phyloP scores from a whole-genome alignment of 2,888 invertebrate genomes.

The Leptura quadrifasciata region DNA sequence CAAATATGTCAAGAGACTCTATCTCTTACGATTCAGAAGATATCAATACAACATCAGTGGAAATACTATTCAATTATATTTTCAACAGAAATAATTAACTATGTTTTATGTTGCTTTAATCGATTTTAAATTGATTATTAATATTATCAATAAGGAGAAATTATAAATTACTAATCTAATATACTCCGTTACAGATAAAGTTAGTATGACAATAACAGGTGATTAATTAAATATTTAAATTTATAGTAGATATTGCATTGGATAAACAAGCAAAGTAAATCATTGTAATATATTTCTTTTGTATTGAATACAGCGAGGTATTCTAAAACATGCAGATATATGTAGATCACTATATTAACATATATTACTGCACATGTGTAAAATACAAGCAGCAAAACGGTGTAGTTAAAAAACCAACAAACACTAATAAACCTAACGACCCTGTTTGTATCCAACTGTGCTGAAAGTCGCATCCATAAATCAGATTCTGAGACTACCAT shows the following conservation, averaged over 20 bases:
- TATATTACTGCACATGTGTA: constrained; percentile 50
- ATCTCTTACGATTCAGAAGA: too few relatives aligned
- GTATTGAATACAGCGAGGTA: constrained; percentile 35
- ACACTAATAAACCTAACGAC: constrained; percentile 61
- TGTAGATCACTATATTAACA: constrained; percentile 49
- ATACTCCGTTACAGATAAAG: constrained; percentile 9
- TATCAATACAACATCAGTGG: too few relatives aligned
- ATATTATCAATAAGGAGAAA: background rate
- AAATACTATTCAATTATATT: too few relatives aligned
- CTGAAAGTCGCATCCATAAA: constrained; percentile 60
- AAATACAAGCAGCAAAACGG: constrained; percentile 58
- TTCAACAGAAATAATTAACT: too few relatives aligned
- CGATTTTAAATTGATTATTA: background rate
- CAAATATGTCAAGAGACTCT: too few relatives aligned
- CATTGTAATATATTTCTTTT: constrained; percentile 43
- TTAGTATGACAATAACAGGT: constrained; percentile 28
- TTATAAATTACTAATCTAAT: background rate
- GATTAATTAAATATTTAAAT: constrained; percentile 38
- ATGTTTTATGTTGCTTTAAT: too few relatives aligned
- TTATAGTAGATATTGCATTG: constrained; percentile 25
- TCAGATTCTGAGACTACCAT: constrained; percentile 54
- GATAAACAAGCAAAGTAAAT: constrained; percentile 37
- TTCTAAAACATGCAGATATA: constrained; percentile 47
- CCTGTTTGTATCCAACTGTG: constrained; percentile 61
- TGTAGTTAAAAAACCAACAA: constrained; percentile 57